A percentile compares a stretch with the other conserved stretches of the same genome.
Conservation (phyloP, 2,888 invertebrate species). For the Pollenia angustigena region DNA sequence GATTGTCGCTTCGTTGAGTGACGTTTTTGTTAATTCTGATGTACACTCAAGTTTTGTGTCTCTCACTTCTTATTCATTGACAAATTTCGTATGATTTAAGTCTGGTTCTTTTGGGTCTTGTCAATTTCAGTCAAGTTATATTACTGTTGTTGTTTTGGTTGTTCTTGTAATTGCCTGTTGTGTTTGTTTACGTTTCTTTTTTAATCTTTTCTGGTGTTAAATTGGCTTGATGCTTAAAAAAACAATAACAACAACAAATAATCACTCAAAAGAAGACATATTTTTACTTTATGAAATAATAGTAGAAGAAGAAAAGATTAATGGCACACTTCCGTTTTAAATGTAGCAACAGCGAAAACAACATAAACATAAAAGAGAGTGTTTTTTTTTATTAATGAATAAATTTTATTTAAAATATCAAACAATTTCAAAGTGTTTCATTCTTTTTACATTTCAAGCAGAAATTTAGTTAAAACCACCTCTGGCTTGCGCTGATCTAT, state of each 20-base stretch:
- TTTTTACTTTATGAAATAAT: conserved; percentile 34
- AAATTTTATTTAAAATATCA: conserved; percentile 44
- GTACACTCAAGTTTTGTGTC: conserved; percentile 8
- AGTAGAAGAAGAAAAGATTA: conserved; percentile 63
- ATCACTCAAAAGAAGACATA: conserved; percentile 36
- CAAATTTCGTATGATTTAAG: conserved; percentile 52
- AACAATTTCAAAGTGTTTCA: conserved; percentile 28
- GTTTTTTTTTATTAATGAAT: conserved; percentile 38
- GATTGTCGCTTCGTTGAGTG: conserved; percentile 37
- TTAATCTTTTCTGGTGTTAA: conserved; percentile 7
- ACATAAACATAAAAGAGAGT: conserved; percentile 28
- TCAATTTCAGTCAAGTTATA: conserved; percentile 50
- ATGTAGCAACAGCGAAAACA: conserved; percentile 30
- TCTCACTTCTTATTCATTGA: conserved; percentile 38
- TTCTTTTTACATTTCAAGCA: not conserved
- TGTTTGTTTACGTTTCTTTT: conserved; percentile 26
- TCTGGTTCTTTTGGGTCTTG: conserved; percentile 36
- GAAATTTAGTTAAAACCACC: conserved; percentile 24
- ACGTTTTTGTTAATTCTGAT: not conserved
- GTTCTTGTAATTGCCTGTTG: not conserved
- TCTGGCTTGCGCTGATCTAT: conserved; percentile 55
- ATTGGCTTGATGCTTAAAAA: conserved; percentile 37
- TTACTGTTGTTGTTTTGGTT: conserved; percentile 5
- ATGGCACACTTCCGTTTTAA: conserved; percentile 69
- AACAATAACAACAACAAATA: not conserved